phyloP scores from a whole-genome alignment of 2,888 invertebrate species.

The Rhagium mordax region DNA sequence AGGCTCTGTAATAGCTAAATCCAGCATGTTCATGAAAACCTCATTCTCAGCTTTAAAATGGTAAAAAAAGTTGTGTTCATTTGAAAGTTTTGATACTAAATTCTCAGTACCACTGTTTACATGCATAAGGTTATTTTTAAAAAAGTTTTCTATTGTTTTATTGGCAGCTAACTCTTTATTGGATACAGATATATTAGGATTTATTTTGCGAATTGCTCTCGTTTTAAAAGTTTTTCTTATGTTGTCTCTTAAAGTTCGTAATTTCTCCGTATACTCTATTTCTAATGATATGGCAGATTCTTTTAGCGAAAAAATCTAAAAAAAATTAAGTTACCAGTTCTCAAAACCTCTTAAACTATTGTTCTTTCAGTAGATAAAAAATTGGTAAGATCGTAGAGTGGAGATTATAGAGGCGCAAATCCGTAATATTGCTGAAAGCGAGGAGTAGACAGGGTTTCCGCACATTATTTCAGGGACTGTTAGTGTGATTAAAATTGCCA shows the following conservation, averaged over 20 bases:
- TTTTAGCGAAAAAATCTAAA: slow-evolving; percentile 80
- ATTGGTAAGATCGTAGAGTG: too few relatives aligned
- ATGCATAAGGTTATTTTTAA: slow-evolving; percentile 62
- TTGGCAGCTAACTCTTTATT: slow-evolving; percentile 76
- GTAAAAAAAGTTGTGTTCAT: slow-evolving; percentile 52
- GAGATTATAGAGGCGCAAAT: too few relatives aligned
- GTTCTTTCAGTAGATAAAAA: too few relatives aligned
- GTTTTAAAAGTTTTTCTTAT: slow-evolving; percentile 64
- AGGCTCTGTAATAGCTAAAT: slow-evolving; percentile 62
- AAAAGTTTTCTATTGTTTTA: slow-evolving; percentile 75
- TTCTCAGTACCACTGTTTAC: slow-evolving; percentile 57
- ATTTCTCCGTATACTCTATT: slow-evolving; percentile 79
- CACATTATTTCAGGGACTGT: too few relatives aligned
- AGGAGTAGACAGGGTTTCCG: too few relatives aligned
- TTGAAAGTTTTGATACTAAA: slow-evolving; percentile 46
- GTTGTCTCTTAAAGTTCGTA: slow-evolving; percentile 68
- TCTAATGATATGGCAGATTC: slow-evolving; percentile 78
- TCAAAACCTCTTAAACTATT: too few relatives aligned
- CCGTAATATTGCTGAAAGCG: too few relatives aligned
- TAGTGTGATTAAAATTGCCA: too few relatives aligned
- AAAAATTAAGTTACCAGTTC: too few relatives aligned
- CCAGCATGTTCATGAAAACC: slow-evolving; percentile 67
- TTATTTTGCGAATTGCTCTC: slow-evolving; percentile 64
- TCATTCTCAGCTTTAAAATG: slow-evolving; percentile 65
- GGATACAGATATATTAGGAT: slow-evolving; percentile 62